These are phyloP conservation scores for Mesoclemmys tuberculata DNA, from an alignment of 2,113 vertebrate species.

Conservation along the genomic window DNA sequence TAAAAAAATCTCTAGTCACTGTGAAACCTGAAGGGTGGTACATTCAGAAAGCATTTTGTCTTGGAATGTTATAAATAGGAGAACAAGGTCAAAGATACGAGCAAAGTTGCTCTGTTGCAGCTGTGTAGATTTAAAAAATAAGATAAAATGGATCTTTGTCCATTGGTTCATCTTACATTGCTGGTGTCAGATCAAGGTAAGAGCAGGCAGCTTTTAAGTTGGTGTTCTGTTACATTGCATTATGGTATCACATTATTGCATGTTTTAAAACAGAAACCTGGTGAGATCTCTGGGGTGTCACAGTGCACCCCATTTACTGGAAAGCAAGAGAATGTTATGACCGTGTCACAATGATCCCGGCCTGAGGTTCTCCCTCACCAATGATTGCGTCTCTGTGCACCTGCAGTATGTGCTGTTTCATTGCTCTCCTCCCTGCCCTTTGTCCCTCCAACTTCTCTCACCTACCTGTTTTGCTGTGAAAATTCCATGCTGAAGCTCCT, in stretches of 20 bases:
- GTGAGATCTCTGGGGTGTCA: neutral
- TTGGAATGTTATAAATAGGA: neutral
- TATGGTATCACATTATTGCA: neutral
- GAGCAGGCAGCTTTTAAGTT: neutral
- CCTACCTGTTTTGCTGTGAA: neutral
- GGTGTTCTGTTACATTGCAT: neutral
- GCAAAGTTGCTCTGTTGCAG: neutral
- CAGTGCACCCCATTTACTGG: neutral
- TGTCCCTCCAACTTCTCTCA: neutral
- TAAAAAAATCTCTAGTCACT: neutral
- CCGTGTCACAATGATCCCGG: neutral
- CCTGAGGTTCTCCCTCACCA: neutral
- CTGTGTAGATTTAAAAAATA: neutral
- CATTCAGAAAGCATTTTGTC: neutral
- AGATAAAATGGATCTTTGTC: accelerated
- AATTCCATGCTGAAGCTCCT: neutral
- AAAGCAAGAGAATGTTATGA: neutral
- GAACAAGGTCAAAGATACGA: constrained; percentile 10
- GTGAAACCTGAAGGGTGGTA: neutral
- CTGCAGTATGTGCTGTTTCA: neutral
- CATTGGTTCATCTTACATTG: neutral
- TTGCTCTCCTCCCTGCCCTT: neutral
- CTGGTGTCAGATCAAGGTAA: neutral
- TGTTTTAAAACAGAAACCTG: neutral
- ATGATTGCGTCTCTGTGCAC: neutral